Conservation (phyloP, 2,113 vertebrate genomes). For the Alexandromys fortis region DNA sequence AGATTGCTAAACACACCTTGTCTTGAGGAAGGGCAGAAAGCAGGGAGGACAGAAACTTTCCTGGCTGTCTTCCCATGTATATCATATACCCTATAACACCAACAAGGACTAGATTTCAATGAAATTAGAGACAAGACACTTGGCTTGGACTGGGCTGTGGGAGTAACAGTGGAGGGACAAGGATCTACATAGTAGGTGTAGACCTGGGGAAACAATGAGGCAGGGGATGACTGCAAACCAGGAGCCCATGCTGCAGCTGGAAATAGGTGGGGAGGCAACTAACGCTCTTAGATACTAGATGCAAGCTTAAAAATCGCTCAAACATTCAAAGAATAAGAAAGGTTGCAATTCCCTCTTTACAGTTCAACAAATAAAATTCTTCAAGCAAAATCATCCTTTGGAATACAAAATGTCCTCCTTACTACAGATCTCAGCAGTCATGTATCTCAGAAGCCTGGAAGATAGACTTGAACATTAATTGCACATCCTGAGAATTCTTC, state of each 20-base stretch:
- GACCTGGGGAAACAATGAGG: not conserved
- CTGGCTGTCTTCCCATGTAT: not conserved
- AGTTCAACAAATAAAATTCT: slow-evolving; percentile 72
- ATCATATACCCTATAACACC: not conserved
- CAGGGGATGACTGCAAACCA: slow-evolving; percentile 8
- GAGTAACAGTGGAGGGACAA: not conserved
- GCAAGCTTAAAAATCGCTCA: slow-evolving; percentile 58
- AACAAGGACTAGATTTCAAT: not conserved
- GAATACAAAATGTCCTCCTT: slow-evolving; percentile 68
- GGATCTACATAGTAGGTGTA: not conserved
- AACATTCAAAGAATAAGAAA: slow-evolving; percentile 70
- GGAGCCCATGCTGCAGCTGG: slow-evolving; percentile 1
- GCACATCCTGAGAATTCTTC: slow-evolving; percentile 65
- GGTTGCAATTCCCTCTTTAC: slow-evolving; percentile 62
- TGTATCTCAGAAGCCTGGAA: slow-evolving; percentile 38
- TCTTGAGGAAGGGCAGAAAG: not conserved
- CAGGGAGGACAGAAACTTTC: not conserved
- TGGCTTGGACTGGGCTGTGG: not conserved
- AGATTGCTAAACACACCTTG: not conserved
- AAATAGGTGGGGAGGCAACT: slow-evolving; percentile 28
- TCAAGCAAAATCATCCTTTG: slow-evolving; percentile 63
- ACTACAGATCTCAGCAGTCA: slow-evolving; percentile 69
- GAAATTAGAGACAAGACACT: not conserved
- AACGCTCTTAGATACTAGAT: slow-evolving; percentile 55
- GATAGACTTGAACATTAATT: slow-evolving; percentile 67